These are phyloP conservation scores for Trimorus sp. DNA, from an alignment of 2,888 invertebrate species.

Conservation along the genomic window DNA sequence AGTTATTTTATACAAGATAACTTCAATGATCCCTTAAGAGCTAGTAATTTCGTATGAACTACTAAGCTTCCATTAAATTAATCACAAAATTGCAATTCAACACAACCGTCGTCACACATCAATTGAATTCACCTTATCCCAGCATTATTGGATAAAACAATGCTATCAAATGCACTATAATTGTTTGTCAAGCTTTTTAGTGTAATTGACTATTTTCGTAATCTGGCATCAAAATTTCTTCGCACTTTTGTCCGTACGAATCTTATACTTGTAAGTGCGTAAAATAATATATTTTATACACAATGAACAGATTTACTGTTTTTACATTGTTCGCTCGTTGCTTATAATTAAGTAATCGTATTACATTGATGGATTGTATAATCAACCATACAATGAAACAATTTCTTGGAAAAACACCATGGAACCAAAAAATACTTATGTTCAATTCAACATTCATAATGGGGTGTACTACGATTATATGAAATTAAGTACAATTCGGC, in stretches of 20 bases:
- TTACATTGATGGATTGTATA: conserved; percentile 2
- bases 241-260: not conserved
- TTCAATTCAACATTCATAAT: not conserved
- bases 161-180: not conserved
- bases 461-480: not conserved
- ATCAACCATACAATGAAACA: conserved; percentile 2
- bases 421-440: conserved; percentile 4
- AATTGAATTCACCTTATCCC: too few species aligned
- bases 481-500: too few species aligned
- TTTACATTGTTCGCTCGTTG: not conserved
- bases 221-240: conserved; percentile 12
- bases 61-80: conserved; percentile 50
- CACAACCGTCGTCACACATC: conserved; percentile 12
- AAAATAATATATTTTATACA: conserved; percentile 17
- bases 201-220: conserved; percentile 49
- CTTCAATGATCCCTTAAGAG: conserved; percentile 45
- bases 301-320: conserved; percentile 7
- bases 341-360: conserved; percentile 14
- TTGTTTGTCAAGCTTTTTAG: conserved; percentile 31
- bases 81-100: conserved; percentile 42
- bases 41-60: conserved; percentile 57
- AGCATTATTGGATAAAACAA: too few species aligned
- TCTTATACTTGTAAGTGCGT: conserved; percentile 17
- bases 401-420: not conserved
- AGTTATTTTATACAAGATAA: conserved; percentile 57